Conservation (phyloP, 2,797 vertebrate genomes). For the Bradypodion ventrale region DNA sequence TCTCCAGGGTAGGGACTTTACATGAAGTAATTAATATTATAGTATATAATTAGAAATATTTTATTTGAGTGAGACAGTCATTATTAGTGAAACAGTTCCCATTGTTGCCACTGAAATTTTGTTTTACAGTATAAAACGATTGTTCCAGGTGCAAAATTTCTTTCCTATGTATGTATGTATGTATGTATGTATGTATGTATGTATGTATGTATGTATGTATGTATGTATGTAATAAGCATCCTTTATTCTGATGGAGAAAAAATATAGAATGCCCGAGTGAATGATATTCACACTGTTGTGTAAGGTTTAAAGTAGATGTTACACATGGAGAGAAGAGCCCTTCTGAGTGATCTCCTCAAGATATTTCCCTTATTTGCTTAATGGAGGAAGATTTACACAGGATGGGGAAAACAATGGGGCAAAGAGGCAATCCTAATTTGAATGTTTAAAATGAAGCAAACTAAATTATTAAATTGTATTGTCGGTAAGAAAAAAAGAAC, state of each 20-base stretch:
- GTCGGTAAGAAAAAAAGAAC: slow-evolving; percentile 21
- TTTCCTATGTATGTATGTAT: too few species aligned
- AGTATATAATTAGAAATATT: too few species aligned
- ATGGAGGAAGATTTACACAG: too few species aligned
- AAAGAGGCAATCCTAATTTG: background rate
- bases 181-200: too few species aligned
- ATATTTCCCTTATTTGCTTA: slow-evolving; percentile 3
- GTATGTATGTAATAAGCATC: too few species aligned
- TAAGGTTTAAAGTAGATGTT: background rate
- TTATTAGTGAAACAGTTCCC: background rate
- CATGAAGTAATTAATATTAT: too few species aligned
- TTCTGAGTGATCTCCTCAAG: background rate
- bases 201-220: too few species aligned
- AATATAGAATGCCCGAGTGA: background rate
- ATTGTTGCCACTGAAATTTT: background rate
- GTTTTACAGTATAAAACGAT: background rate
- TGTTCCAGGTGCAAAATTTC: background rate
- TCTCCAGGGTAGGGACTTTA: too few species aligned
- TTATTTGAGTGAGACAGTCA: background rate
- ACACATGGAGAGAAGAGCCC: background rate
- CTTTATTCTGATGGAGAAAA: too few species aligned
- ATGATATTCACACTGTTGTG: background rate
- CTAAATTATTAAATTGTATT: slow-evolving; percentile 3
- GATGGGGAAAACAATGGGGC: background rate
- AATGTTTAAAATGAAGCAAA: slow-evolving; percentile 44